These are phyloP conservation scores for Platycercus adscitus DNA, from an alignment of 2,113 vertebrate species.

Conservation along the genomic window DNA sequence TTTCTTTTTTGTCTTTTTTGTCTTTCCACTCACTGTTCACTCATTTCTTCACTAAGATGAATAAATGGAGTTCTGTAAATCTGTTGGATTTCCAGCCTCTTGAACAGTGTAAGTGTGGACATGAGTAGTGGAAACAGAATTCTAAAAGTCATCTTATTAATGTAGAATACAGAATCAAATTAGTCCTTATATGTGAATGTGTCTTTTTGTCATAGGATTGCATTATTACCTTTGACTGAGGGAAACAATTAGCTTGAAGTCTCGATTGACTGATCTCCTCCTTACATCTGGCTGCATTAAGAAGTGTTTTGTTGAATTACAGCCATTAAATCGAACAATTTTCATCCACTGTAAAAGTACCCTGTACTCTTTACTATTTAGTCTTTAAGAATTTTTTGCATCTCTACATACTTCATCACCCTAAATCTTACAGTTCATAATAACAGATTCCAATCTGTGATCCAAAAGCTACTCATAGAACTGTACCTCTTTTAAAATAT, in stretches of 20 bases:
- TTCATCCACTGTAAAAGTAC: background rate
- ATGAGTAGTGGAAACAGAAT: background rate
- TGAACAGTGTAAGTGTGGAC: background rate
- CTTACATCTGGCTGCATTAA: background rate
- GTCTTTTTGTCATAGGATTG: background rate
- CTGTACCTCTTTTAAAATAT: background rate
- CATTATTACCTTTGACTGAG: background rate
- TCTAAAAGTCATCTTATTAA: background rate
- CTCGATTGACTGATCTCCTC: background rate
- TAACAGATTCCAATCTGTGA: background rate
- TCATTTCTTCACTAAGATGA: background rate
- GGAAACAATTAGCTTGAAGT: background rate
- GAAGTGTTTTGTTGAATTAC: background rate
- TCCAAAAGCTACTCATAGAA: background rate
- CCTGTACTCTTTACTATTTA: background rate
- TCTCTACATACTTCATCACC: background rate
- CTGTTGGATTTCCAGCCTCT: background rate
- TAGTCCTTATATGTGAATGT: background rate
- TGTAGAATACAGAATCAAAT: background rate
- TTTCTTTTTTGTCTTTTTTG: background rate
- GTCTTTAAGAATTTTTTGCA: background rate
- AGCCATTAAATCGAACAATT: background rate
- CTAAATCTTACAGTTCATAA: background rate
- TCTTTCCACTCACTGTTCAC: background rate
- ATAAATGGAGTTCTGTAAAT: background rate